phyloP scores from a whole-genome alignment of 2,797 vertebrate genomes.

The Enteromius paludinosus region DNA sequence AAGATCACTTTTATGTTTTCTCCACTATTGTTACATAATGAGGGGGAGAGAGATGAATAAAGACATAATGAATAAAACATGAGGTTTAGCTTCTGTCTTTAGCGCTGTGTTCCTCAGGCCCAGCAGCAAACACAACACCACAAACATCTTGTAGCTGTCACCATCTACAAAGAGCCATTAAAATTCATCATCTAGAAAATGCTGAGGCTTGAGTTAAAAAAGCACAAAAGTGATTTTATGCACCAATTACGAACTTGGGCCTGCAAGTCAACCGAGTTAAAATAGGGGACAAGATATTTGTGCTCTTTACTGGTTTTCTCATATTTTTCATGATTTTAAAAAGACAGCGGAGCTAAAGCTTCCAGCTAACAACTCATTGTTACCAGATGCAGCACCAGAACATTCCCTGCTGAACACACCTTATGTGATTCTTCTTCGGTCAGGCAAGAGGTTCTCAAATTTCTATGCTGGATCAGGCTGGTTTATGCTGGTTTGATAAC shows the following conservation, averaged over 20 bases:
- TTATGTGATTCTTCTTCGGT: background rate
- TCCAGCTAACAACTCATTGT: background rate
- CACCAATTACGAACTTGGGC: background rate
- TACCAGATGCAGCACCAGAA: background rate
- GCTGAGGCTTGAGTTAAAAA: slow-evolving; percentile 2
- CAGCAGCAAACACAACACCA: slow-evolving; percentile 30
- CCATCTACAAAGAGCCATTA: slow-evolving; percentile 12
- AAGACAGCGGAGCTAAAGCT: background rate
- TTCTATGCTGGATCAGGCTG: background rate
- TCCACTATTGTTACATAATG: slow-evolving; percentile 29
- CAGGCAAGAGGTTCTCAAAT: background rate
- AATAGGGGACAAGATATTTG: background rate
- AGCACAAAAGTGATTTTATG: slow-evolving; percentile 11
- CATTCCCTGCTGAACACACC: background rate
- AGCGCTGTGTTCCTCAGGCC: slow-evolving; percentile 20
- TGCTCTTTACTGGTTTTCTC: background rate
- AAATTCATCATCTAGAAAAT: slow-evolving; percentile 8
- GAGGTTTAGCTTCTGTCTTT: slow-evolving; percentile 33
- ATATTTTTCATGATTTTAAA: background rate
- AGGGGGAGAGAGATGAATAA: slow-evolving; percentile 20
- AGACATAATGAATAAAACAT: slow-evolving; percentile 51
- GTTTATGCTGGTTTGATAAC: background rate
- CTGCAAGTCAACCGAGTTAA: background rate
- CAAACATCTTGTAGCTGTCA: slow-evolving; percentile 42
- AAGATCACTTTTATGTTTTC: slow-evolving; percentile 39